These are phyloP conservation scores for Oreochromis spilurus DNA, from an alignment of 2,113 vertebrate species.

Conservation along the genomic window DNA sequence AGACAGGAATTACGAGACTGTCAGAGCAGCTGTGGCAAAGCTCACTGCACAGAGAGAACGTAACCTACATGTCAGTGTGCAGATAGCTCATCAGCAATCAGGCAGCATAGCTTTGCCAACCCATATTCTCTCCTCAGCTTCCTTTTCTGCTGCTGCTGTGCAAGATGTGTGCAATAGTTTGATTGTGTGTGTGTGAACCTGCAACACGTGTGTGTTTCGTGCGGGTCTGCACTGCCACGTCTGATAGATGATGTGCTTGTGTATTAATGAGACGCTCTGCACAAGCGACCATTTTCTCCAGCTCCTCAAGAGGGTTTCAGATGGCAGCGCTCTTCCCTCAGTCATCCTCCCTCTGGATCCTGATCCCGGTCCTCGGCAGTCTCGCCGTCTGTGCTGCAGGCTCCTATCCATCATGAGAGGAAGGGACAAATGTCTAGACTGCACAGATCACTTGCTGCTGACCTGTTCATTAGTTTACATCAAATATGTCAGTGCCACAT, in stretches of 20 bases:
- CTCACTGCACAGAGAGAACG: constrained; percentile 18
- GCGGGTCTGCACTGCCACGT: constrained; percentile 23
- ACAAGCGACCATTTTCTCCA: constrained; percentile 24
- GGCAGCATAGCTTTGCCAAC: constrained; percentile 21
- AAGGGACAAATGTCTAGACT: constrained; percentile 25
- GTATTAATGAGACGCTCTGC: constrained; percentile 33
- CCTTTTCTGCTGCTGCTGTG: not conserved
- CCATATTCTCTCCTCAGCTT: constrained; percentile 15
- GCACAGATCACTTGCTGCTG: constrained; percentile 11
- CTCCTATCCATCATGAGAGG: constrained; percentile 2
- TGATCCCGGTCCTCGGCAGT: not conserved
- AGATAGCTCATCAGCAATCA: constrained; percentile 65
- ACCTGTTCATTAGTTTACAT: constrained; percentile 27
- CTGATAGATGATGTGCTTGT: constrained; percentile 47
- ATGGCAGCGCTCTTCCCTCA: constrained; percentile 17
- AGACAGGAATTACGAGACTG: constrained; percentile 32
- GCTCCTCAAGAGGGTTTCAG: constrained; percentile 21
- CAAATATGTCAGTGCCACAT: not conserved
- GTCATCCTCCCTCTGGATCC: not conserved
- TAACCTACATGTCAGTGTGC: constrained; percentile 46
- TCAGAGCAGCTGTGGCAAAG: constrained; percentile 45
- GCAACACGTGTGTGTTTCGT: not conserved
- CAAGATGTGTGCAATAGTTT: constrained; percentile 17
- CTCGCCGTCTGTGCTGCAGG: constrained; percentile 13
- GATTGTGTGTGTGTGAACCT: not conserved